These are phyloP conservation scores for Drosophila nr. fundita DNA, from an alignment of 2,888 invertebrate species.

Conservation along the genomic window DNA sequence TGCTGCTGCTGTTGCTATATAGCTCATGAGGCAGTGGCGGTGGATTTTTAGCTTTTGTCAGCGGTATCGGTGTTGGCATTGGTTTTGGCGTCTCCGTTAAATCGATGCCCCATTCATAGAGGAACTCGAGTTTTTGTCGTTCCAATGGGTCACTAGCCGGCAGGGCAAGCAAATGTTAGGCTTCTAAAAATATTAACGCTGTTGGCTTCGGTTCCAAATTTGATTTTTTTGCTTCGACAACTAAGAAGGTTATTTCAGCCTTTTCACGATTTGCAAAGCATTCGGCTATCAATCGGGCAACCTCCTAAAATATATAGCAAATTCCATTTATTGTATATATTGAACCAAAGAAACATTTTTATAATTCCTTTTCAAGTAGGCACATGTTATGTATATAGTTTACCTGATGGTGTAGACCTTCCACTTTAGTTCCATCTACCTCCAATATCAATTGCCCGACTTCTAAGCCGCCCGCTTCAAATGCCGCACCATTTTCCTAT, in stretches of 20 bases:
- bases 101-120: slow-evolving; percentile 84
- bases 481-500: slow-evolving; percentile 97
- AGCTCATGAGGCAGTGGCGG: slow-evolving; percentile 82
- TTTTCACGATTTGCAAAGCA: slow-evolving; percentile 95
- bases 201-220: slow-evolving; percentile 96
- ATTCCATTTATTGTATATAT: neutral
- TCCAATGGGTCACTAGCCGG: slow-evolving; percentile 88
- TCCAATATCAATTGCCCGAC: slow-evolving; percentile 97
- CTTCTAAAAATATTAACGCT: slow-evolving; percentile 95
- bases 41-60: slow-evolving; percentile 85
- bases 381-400: neutral
- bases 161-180: slow-evolving; percentile 96
- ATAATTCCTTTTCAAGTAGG: neutral
- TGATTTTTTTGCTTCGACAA: slow-evolving; percentile 96
- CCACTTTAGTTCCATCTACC: slow-evolving; percentile 92
- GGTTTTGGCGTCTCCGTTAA: slow-evolving; percentile 84
- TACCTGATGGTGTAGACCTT: slow-evolving; percentile 92
- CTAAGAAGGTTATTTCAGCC: slow-evolving; percentile 95
- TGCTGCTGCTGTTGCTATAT: slow-evolving; percentile 56
- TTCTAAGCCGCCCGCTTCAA: slow-evolving; percentile 95
- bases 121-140: slow-evolving; percentile 83
- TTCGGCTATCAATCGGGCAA: slow-evolving; percentile 96
- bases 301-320: slow-evolving; percentile 86
- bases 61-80: slow-evolving; percentile 84
- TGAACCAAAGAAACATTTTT: neutral